These are phyloP conservation scores for Heliconius charithonia DNA, from an alignment of 2,888 invertebrate species.

Conservation along the genomic window DNA sequence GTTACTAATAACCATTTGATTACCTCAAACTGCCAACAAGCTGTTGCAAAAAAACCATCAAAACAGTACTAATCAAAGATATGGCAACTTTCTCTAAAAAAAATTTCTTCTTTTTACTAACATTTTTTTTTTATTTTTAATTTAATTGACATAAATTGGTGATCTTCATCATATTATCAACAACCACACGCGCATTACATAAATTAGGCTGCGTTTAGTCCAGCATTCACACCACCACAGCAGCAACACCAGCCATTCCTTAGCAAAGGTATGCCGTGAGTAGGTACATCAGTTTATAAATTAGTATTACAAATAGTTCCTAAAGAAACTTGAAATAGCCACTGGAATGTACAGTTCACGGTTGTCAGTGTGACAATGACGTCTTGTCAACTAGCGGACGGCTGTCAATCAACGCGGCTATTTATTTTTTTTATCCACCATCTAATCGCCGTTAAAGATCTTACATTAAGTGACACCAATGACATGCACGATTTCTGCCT, in stretches of 20 bases:
- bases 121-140: not conserved
- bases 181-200: not conserved
- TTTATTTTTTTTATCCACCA: constrained; percentile 65
- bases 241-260: not conserved
- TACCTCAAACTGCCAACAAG: not conserved
- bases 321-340: constrained; percentile 3
- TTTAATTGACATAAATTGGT: not conserved
- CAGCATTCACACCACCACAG: too few relatives aligned
- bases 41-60: not conserved
- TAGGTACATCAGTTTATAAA: not conserved
- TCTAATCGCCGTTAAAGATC: constrained; percentile 73
- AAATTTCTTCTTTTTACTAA: not conserved
- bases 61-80: not conserved
- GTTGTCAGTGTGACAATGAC: constrained; percentile 33
- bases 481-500: constrained; percentile 70
- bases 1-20: not conserved
- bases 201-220: not conserved
- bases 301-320: constrained; percentile 14
- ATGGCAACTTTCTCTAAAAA: not conserved
- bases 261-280: not conserved
- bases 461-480: constrained; percentile 68
- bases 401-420: constrained; percentile 47
- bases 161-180: too few relatives aligned
- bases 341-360: constrained; percentile 32
- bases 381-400: constrained; percentile 37